Conservation (phyloP, 2,888 invertebrate species). For the Drosophila picticornis region DNA sequence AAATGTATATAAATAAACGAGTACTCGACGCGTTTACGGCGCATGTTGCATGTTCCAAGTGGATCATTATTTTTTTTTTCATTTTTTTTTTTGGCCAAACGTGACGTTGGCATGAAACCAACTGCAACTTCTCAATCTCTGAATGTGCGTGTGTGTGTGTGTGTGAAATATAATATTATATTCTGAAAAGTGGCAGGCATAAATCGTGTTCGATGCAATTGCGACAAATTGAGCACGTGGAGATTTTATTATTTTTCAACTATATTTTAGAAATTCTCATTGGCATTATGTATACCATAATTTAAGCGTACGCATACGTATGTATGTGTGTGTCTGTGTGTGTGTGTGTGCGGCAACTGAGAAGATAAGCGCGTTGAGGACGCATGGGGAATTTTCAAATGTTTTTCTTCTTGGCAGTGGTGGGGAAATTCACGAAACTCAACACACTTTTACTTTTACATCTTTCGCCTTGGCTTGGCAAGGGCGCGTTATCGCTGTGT, state of each 20-base stretch:
- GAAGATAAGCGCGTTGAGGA: slow-evolving; percentile 55
- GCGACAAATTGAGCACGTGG: slow-evolving; percentile 20
- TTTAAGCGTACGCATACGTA: slow-evolving; percentile 27
- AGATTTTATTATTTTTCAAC: neutral
- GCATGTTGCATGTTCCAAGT: slow-evolving; percentile 62
- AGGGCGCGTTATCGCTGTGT: slow-evolving; percentile 44
- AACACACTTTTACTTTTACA: slow-evolving; percentile 78
- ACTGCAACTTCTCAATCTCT: slow-evolving; percentile 29
- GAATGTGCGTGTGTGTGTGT: slow-evolving; percentile 1
- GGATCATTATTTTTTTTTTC: slow-evolving; percentile 35
- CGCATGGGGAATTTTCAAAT: slow-evolving; percentile 73
- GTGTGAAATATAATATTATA: slow-evolving; percentile 42
- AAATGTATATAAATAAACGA: slow-evolving; percentile 48
- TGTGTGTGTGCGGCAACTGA: slow-evolving; percentile 35
- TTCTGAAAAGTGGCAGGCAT: slow-evolving; percentile 25
- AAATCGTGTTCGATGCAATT: neutral
- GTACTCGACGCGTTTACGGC: slow-evolving; percentile 46
- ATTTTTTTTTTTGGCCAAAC: slow-evolving; percentile 42
- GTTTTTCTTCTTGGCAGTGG: slow-evolving; percentile 54
- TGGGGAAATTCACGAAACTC: slow-evolving; percentile 71
- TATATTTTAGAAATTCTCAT: slow-evolving; percentile 22
- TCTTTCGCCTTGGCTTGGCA: slow-evolving; percentile 42
- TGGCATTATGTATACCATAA: slow-evolving; percentile 72
- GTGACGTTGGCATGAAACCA: slow-evolving; percentile 47
- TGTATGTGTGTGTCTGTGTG: slow-evolving; percentile 2